Conservation (phyloP, 2,797 vertebrate genomes). For the Molothrus ater region DNA sequence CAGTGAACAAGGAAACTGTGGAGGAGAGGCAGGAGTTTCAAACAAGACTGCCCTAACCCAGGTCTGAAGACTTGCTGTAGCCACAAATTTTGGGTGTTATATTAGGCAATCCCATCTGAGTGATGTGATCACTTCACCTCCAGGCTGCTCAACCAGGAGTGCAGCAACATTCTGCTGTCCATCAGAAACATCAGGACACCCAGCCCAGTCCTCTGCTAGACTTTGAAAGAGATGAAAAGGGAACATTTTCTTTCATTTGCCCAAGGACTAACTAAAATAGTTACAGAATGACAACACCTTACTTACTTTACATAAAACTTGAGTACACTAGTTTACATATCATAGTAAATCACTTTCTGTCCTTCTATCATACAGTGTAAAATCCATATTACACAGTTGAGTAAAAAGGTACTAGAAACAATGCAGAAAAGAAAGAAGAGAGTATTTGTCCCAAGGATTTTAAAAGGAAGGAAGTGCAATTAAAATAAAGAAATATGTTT, state of each 20-base stretch:
- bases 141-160: not conserved
- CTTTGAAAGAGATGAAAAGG: not conserved
- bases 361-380: not conserved
- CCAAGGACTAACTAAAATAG: not conserved
- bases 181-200: not conserved
- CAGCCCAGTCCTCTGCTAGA: not conserved
- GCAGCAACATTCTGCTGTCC: not conserved
- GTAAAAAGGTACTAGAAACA: not conserved
- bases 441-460: not conserved
- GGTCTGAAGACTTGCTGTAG: not conserved
- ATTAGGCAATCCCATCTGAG: not conserved
- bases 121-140: rapidly evolving
- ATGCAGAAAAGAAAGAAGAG: not conserved
- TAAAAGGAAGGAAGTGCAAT: not conserved
- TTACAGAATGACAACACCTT: not conserved
- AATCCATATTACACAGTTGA: not conserved
- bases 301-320: not conserved
- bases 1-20: not conserved
- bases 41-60: not conserved
- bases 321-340: not conserved
- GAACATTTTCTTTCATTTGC: not conserved
- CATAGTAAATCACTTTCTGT: not conserved
- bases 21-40: not conserved
- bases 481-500: not conserved
- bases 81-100: not conserved